Evolutionary conservation across 2,888 invertebrate genomes (phyloP), one percentile per base, ranked within the genome.

Genomic region (Pediacus dermestoides): DNA sequence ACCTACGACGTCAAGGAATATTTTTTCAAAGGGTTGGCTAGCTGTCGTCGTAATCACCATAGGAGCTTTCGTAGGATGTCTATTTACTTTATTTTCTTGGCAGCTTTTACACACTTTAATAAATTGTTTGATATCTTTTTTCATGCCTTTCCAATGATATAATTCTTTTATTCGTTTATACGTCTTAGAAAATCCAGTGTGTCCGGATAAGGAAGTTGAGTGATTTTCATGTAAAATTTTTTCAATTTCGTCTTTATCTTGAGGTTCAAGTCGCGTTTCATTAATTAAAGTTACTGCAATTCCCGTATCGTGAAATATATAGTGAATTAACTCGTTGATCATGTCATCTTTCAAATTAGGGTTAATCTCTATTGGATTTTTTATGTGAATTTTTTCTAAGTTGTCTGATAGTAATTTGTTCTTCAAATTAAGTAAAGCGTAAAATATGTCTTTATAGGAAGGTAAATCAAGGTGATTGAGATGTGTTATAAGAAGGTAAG

Each of bases 31-130:
- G 6, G 57, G 48, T 27, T 46, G 37, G 6, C 41, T 34, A 1
- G 47, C 36, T 1, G 55, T 58, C 4, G 53, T 49, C 7, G 56
- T 58, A 4, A 58, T 53, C 44, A 53, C 50, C 51, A 63, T 51
- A 1, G 63, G 61, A 13, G 44, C 18, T 44, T 44, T 52, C 23
- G 30, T 30, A 12, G 39, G 37, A 11, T 37, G 37, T 26, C 44
- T 39, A 4, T 42, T 16, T n/a, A 32, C 37, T 43, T 58, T 58
- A 21, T 42, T 50, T 11, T 34, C 32, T 34, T 53, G 53, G 34
- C 50, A 52, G 0, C 39, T 31, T 14, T 39, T 12, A 28, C 28
- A 28, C 3, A 3, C n/a, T 14, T 28, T 28, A 7, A 28, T 28
- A 9, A 28, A 28, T 13, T 11, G 3, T 13, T 13, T 28, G n/a